Base-by-base conservation (phyloP, 2,113 vertebrate species). In the Noturus placidus region DNA sequence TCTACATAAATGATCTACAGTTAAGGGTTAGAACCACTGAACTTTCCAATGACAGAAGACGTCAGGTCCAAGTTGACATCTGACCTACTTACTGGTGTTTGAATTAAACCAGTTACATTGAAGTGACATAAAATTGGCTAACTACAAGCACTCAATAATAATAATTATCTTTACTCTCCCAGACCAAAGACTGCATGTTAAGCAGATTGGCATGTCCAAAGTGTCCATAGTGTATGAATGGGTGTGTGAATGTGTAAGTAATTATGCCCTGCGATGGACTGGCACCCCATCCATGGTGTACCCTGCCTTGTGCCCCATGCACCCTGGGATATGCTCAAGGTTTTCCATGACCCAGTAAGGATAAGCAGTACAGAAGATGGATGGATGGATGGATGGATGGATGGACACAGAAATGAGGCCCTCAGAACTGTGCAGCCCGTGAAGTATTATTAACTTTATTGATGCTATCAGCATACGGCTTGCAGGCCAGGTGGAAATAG, bases 361-460 rank as follows among this genome's bases (percentile, higher is more conserved):
- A 46, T 46, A 46, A 46, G 42, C 42, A 46, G 42, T 46, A 46
- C 42, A 46, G 42, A 46, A 46, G 42, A 46, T 46, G 42, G 42
- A 46, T 46, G 42, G 42, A n/a, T 46, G 42, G 42, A n/a, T n/a
- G n/a, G n/a, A n/a, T n/a, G n/a, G n/a, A 42, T 42, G 42, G 42
- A 46, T 46, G 42, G 42, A 46, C 42, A 46, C 27, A 81, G 30
- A 81, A 81, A 35, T 22, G 19, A 38, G 56, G 20, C 30, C 78
- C 54, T 25, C 78, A 22, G 54, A 81, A 22, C 30, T 25, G 17
- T 38, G 35, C 33, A 72, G 30, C 30, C 52, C 3, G 19, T 76
- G 8, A 85, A 85, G 70, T n/a, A 61, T 42, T 56, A 35, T 50
- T 63, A 67, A 80, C 33, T 56, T 57, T 30, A 77, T 33, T 74